Evolutionary conservation across 2,797 vertebrate genomes (phyloP).

Genomic region (Bradypodion ventrale): DNA sequence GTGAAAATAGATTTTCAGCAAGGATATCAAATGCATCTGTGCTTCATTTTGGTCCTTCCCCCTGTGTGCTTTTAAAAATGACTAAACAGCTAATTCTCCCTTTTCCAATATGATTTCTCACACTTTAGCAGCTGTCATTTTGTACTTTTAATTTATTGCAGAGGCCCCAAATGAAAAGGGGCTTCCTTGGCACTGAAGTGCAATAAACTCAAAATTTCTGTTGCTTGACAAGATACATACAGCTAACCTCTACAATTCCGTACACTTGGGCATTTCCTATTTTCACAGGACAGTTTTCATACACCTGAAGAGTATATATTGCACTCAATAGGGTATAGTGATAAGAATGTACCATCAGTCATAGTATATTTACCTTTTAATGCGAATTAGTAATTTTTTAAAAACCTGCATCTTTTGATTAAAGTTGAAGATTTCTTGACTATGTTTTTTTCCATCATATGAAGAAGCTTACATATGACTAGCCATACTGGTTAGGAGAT

Average conservation of each 20-base stretch:
- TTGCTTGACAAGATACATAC: not conserved
- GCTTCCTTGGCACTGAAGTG: not conserved
- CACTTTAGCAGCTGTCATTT: not conserved
- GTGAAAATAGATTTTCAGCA: not conserved
- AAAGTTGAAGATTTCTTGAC: not conserved
- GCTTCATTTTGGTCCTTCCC: not conserved
- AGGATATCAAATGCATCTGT: constrained; percentile 5
- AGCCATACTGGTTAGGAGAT: too few relatives aligned
- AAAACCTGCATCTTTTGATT: not conserved
- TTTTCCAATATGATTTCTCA: constrained; percentile 10
- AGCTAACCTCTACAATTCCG: not conserved
- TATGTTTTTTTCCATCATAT: not conserved
- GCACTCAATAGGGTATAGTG: not conserved
- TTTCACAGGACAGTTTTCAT: not conserved
- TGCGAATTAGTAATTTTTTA: not conserved
- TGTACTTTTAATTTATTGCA: not conserved
- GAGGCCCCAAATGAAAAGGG: not conserved
- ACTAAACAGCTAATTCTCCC: not conserved
- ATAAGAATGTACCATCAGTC: not conserved
- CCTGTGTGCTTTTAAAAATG: not conserved
- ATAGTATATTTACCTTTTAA: not conserved
- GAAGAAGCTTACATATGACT: not conserved
- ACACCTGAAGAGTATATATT: not conserved
- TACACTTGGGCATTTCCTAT: not conserved
- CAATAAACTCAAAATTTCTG: not conserved